Conservation (phyloP, 1,140 invertebrate genomes). For the Pogonognathellus flavescens region DNA sequence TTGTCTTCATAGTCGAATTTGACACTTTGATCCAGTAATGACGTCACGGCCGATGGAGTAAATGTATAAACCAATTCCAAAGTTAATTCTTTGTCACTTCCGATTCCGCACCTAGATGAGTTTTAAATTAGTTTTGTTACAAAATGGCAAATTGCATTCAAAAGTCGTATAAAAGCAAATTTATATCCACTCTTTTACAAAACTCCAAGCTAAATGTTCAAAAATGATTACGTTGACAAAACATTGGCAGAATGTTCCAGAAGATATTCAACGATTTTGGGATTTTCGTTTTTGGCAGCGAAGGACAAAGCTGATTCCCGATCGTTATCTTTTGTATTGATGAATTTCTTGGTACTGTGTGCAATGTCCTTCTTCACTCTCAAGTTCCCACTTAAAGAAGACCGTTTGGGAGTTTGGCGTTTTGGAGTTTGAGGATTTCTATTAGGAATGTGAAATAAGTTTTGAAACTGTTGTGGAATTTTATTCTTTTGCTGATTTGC, state of each 20-base stretch:
- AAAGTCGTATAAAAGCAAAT: no score
- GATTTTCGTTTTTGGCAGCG: slow-evolving; percentile 34
- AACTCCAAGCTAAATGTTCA: neutral
- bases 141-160: no score
- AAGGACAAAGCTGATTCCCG: slow-evolving; percentile 13
- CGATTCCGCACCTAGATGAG: no score
- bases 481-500: no score
- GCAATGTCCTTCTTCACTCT: neutral
- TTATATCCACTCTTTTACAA: no score
- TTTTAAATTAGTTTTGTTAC: no score
- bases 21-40: neutral
- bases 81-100: neutral
- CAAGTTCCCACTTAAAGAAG: neutral
- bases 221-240: neutral
- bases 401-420: no score
- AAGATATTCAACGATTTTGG: slow-evolving; percentile 1
- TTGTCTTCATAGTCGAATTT: slow-evolving; percentile 8
- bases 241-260: slow-evolving; percentile 1
- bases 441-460: no score
- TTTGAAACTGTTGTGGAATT: no score
- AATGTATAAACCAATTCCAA: neutral
- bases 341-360: slow-evolving; percentile 5
- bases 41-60: neutral
- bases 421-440: no score
- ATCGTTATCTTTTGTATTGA: slow-evolving; percentile 7